A percentile compares a stretch with the other conserved stretches of the same genome.
These are phyloP conservation scores for Ichneumon xanthorius DNA, from an alignment of 2,888 invertebrate genomes.

Conservation along the genomic window DNA sequence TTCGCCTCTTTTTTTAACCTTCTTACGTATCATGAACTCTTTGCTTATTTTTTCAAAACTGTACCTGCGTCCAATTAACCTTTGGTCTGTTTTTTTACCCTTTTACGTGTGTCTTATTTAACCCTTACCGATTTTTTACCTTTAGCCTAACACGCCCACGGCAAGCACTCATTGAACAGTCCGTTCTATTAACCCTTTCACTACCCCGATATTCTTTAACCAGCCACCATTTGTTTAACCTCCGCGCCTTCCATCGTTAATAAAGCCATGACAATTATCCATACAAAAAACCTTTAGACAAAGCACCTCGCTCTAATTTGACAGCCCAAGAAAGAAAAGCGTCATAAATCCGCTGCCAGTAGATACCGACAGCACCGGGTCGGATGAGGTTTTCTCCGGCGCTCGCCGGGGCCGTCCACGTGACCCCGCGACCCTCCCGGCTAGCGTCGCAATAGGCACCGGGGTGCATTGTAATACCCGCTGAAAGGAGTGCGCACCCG, in stretches of 20 bases:
- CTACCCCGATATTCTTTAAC: no score
- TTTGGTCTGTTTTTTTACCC: no score
- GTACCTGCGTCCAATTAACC: no score
- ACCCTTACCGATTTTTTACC: no score
- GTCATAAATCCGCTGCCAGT: not conserved
- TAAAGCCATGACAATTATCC: not conserved
- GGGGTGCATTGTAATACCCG: not conserved
- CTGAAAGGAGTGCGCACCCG: not conserved
- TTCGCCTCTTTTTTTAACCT: no score
- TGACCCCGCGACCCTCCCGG: not conserved
- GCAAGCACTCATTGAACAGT: no score
- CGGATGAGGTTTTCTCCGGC: not conserved
- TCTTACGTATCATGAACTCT: no score
- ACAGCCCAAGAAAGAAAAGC: conserved; percentile 4
- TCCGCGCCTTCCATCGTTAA: not conserved
- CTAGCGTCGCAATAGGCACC: not conserved
- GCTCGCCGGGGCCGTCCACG: not conserved
- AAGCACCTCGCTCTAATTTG: not conserved
- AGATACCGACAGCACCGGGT: conserved; percentile 7
- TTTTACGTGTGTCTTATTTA: no score
- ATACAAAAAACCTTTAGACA: not conserved
- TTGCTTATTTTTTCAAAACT: no score
- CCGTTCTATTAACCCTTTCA: not conserved
- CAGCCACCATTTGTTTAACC: no score
- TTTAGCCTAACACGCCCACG: no score